Evolutionary conservation across 2,888 invertebrate genomes (phyloP).

Genomic region (Troglohyphantes excavatus): DNA sequence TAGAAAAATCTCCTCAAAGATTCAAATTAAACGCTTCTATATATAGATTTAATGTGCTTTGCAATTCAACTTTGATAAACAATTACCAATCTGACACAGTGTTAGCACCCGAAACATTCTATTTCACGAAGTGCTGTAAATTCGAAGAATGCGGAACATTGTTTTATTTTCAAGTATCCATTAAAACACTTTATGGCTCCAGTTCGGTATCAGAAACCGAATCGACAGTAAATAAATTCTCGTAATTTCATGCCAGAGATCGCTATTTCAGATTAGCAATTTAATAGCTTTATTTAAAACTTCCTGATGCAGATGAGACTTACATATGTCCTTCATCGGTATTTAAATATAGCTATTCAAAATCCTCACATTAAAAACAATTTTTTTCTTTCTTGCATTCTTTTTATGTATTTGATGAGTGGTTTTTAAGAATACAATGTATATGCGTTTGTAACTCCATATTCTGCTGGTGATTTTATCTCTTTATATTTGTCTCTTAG

Average conservation of each 20-base stretch:
- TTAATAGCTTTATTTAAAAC: conserved; percentile 56
- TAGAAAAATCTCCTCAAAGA: no score
- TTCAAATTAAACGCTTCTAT: not conserved
- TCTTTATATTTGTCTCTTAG: no score
- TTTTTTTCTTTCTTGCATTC: not conserved
- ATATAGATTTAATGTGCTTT: conserved; percentile 6
- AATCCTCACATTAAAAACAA: not conserved
- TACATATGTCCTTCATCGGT: not conserved
- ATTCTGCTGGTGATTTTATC: no score
- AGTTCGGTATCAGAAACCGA: conserved; percentile 23
- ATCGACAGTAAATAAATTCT: conserved; percentile 41
- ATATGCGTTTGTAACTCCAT: no score
- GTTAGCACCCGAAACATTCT: not conserved
- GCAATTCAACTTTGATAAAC: conserved; percentile 10
- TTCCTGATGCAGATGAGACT: conserved; percentile 2
- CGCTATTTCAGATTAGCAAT: conserved; percentile 38
- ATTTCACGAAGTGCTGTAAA: conserved; percentile 11
- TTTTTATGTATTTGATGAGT: not conserved
- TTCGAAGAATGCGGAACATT: conserved; percentile 44
- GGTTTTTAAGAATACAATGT: no score
- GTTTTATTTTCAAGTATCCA: conserved; percentile 15
- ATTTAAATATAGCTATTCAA: not conserved
- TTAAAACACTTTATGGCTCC: conserved; percentile 31
- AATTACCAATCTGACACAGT: not conserved
- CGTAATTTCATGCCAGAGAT: conserved; percentile 27